Conservation (phyloP, 2,113 vertebrate genomes). For the Coturnix japonica region DNA sequence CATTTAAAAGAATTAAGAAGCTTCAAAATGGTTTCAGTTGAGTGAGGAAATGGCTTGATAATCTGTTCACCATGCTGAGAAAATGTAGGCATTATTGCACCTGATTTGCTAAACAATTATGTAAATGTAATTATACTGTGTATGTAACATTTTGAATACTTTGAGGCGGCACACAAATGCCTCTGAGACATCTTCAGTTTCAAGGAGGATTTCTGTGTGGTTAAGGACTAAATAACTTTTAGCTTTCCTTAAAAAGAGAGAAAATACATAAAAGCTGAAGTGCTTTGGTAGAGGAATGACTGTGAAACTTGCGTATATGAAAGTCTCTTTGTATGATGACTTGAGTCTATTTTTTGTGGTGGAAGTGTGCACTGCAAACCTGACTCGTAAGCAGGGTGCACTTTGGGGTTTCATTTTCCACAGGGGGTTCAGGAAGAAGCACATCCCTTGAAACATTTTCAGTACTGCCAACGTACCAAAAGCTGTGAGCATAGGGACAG, state of each 20-base stretch:
- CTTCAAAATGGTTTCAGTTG: background rate
- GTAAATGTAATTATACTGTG: conserved; percentile 70
- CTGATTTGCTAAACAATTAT: conserved; percentile 68
- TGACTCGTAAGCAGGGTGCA: background rate
- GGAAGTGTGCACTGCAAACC: background rate
- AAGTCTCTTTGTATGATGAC: background rate
- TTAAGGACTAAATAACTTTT: conserved; percentile 9
- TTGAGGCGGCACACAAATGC: conserved; percentile 30
- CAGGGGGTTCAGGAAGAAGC: background rate
- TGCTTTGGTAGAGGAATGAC: background rate
- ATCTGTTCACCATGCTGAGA: conserved; percentile 26
- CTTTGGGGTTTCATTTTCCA: background rate
- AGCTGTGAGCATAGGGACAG: background rate
- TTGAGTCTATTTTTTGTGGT: background rate
- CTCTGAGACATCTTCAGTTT: conserved; percentile 40
- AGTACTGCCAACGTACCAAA: background rate
- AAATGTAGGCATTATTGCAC: conserved; percentile 37
- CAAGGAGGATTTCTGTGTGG: conserved; percentile 10
- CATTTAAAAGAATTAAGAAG: background rate
- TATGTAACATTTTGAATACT: conserved; percentile 39
- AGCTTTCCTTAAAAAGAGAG: background rate
- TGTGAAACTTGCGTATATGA: background rate
- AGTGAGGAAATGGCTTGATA: conserved; percentile 13
- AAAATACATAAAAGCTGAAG: background rate
- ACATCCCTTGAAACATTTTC: background rate